Base-by-base conservation (phyloP, 2,797 vertebrate genomes). In the Uromys caudimaculatus region DNA sequence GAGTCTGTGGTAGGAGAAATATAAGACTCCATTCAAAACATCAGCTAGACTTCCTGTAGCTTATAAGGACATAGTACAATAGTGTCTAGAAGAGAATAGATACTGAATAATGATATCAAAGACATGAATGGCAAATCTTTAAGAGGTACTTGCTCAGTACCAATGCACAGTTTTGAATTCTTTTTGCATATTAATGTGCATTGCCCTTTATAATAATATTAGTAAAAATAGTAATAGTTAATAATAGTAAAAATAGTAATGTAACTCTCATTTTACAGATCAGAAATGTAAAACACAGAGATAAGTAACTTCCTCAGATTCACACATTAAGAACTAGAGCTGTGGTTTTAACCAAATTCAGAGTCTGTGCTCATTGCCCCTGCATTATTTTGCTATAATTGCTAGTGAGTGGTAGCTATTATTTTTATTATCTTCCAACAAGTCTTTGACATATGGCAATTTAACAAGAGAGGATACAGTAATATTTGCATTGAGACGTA, bases 351-450 rank as follows among this genome's bases (percentile, higher is more conserved):
- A 91, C 19, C 21, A 75, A 94, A 89, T 92, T 93, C 69, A 94
- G 82, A 95, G 62, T 47, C 35, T 9, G 4, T 89, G 50, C 44
- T 95, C 44, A 91, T 50, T 88, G 89, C 84, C 0, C 10, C 24
- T 75, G 58, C 12, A 23, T 56, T 90, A 82, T 85, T 94, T 91
- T 73, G 29, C 81, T 89, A 44, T 75, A 81, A 94, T 73, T 96
- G n/a, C 41, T 88, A 79, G n/a, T 71, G 94, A 94, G 56, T 90
- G 47, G 27, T 92, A 50, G 77, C 81, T 96, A 56, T 93, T 93
- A 89, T 69, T 89, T 96, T 81, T 97, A 91, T 12, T 64, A n/a
- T 88, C 76, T 87, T 89, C 29, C 77, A 90, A 89, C 23, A 86
- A 79, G 19, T 64, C n/a, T 78, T 89, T 91, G 75, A 94, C 12